Evolutionary conservation across 2,113 vertebrate species (phyloP).

Genomic region (Grammomys dolichurus): DNA sequence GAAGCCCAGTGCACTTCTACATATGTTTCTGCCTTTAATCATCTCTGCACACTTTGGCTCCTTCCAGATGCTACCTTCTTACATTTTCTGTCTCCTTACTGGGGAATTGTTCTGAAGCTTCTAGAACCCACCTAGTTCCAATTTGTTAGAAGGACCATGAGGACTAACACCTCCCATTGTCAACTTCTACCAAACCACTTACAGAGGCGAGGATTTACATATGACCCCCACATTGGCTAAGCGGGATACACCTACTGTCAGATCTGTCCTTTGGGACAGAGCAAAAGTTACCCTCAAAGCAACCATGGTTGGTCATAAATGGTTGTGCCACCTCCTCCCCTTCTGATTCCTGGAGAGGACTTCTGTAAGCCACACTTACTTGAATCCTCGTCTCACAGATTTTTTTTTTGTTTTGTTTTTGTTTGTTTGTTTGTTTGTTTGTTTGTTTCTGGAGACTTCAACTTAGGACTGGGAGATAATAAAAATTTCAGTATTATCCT

Average conservation of each 20-base stretch:
- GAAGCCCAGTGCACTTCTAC: accelerated
- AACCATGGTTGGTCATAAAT: background rate
- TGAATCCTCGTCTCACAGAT: background rate
- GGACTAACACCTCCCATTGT: background rate
- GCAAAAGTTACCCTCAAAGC: background rate
- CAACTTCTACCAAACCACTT: background rate
- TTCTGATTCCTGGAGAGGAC: background rate
- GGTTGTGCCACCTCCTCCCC: background rate
- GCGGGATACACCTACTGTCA: background rate
- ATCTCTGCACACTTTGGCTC: background rate
- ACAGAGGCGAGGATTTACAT: background rate
- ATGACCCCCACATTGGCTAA: background rate
- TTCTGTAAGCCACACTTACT: background rate
- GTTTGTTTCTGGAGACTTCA: background rate
- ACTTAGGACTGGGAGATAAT: background rate
- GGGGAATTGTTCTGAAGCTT: background rate
- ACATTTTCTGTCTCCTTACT: background rate
- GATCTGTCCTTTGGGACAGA: background rate
- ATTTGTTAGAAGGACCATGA: background rate
- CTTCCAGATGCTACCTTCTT: background rate
- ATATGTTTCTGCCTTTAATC: background rate
- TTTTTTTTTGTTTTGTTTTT: too few species aligned
- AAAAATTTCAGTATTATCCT: constrained; percentile 31
- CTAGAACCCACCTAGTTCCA: background rate
- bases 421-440: too few species aligned